Conservation (phyloP, 2,113 vertebrate species). For the Xiphophorus couchianus region DNA sequence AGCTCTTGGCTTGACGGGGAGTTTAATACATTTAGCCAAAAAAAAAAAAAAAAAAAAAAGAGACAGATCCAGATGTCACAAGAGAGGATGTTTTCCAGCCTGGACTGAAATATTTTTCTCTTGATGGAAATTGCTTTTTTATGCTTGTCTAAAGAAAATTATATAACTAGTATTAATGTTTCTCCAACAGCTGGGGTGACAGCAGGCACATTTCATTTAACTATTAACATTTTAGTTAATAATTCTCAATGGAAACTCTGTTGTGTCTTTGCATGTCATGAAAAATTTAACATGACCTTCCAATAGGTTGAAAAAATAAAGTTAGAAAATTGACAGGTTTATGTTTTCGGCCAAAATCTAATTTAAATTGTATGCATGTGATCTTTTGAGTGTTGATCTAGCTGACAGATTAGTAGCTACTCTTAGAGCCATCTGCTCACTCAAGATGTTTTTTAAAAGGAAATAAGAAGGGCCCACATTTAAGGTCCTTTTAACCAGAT, state of each 20-base stretch:
- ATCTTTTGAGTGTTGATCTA: not conserved
- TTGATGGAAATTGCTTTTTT: slow-evolving; percentile 15
- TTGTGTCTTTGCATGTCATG: not conserved
- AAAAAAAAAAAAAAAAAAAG: slow-evolving; percentile 22
- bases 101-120: slow-evolving; percentile 5
- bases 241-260: not conserved
- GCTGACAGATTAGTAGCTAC: not conserved
- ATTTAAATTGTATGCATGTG: not conserved
- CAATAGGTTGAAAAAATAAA: not conserved
- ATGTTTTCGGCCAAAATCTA: not conserved
- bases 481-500: not conserved
- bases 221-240: not conserved
- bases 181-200: not conserved
- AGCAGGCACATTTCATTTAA: not conserved
- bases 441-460: not conserved
- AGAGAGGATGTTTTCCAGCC: slow-evolving; percentile 12
- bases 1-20: slow-evolving; percentile 7
- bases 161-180: not conserved
- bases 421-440: not conserved
- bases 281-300: not conserved
- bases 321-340: not conserved
- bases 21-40: slow-evolving; percentile 40
- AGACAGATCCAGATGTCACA: slow-evolving; percentile 37
- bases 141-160: not conserved
- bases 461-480: not conserved